Percentiles rank a stretch among this genome's conserved stretches.
Conservation (phyloP, 2,888 invertebrate species). For the Folsomia manolachei region DNA sequence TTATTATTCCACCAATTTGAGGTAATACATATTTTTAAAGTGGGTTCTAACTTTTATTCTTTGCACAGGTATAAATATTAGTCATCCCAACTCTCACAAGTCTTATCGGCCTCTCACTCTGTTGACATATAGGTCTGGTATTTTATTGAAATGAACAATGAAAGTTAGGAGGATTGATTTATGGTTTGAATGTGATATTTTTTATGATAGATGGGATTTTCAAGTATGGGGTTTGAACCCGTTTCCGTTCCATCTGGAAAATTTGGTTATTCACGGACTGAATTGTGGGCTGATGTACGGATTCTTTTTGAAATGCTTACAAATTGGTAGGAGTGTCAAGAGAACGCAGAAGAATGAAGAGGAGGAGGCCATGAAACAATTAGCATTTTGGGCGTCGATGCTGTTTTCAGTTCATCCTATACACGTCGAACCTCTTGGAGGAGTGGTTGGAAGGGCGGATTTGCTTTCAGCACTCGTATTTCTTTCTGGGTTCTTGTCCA, state of each 20-base stretch:
- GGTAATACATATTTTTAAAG: too few relatives aligned
- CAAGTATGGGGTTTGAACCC: constrained; percentile 60
- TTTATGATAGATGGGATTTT: constrained; percentile 63
- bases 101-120: constrained; percentile 91
- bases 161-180: not conserved
- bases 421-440: constrained; percentile 86
- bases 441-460: constrained; percentile 69
- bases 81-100: constrained; percentile 80
- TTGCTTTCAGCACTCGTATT: constrained; percentile 77
- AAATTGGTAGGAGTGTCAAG: not conserved
- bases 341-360: not conserved
- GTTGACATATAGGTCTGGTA: constrained; percentile 76
- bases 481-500: constrained; percentile 62
- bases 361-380: not conserved
- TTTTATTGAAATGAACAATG: not conserved
- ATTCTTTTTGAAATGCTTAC: constrained; percentile 54
- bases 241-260: constrained; percentile 68
- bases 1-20: not conserved
- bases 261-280: constrained; percentile 69
- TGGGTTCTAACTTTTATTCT: too few relatives aligned
- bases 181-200: not conserved
- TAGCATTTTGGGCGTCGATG: constrained; percentile 65
- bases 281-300: constrained; percentile 57
- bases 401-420: constrained; percentile 89
- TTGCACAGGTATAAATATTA: constrained; percentile 69